Base-by-base conservation (phyloP, 2,888 invertebrate genomes). In the Pocota personata region DNA sequence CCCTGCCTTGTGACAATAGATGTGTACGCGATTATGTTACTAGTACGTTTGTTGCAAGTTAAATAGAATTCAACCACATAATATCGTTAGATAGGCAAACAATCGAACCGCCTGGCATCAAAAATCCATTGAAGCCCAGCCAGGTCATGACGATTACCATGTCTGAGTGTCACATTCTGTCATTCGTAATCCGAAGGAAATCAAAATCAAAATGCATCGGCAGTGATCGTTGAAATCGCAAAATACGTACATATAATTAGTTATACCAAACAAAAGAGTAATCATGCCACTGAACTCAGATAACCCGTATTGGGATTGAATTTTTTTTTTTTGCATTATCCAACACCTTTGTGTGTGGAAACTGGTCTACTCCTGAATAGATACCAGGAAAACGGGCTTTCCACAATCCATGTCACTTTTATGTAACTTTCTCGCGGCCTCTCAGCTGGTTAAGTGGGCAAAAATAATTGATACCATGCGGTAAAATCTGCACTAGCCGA, bases 281-380 rank as follows among this genome's bases (percentile, higher is more conserved):
- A 80, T 58, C 40, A 64, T 80, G 84, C 71, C 86, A 82, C 6
- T 86, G 86, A 86, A 82, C 86, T 37, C 55, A 6, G 12, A 2
- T 77, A 82, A 66, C 82, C 82, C 66, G 48, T 7, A 60, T 46
- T 60, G 48, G 73, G 69, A 62, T 75, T 64, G 12, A 12, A 55
- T 32, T 60, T 43, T 57, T 40, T 24, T 66, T 3, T 43, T 4
- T 24, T 4, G 24, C 19, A 71, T 82, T 86, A 86, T 76, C 71
- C 67, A 82, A 86, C 52, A 10, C 21, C 52, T 7, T 14, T 37
- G 12, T 19, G 16, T 58, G 2, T n/a, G 64, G 14, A 50, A 66
- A 73, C 75, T 14, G 10, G 32, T 60, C 66, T 66, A 16, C 46
- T 57, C 24, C 67, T 43, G 52, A 55, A 60, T 19, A 32, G 14